Base-by-base conservation (phyloP, 2,113 vertebrate species). In the Tauraco erythrolophus region DNA sequence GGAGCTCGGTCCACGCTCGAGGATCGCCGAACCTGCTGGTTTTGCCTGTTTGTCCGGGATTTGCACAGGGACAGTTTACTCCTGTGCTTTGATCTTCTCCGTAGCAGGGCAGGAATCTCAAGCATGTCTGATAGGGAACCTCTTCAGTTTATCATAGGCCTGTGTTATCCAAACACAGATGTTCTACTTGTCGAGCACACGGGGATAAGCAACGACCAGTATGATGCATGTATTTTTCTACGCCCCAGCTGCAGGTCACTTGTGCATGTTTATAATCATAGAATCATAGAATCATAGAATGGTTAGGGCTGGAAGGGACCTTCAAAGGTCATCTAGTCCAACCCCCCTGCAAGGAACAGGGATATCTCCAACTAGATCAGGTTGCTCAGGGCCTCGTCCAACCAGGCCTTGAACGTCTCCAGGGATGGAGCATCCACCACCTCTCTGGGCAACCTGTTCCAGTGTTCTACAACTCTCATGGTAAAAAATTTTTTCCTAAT, bases 151-250 rank as follows among this genome's bases (percentile, higher is more conserved):
- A 43, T 88, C 66, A 62, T 56, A 43, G 83, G 75, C 70, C 77
- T 71, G 5, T 10, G 78, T 79, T 94, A 79, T 79, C 93, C 43
- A 96, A 97, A 96, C 93, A 95, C 88, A 96, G 91, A 94, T 79
- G 91, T 82, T 92, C 82, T 25, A 10, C 91, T 94, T 94, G 79
- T 94, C 93, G 88, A 90, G 53, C 66, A 85, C 56, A n/a, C 28
- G 28, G 64, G 48, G 66, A n/a, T 90, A 71, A 97, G 68, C 65
- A 75, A 76, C 35, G 60, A 79, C 69, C 71, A 61, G 46, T 19
- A 18, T 87, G 92, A 92, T 92, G 19, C 25, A 84, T 53, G 41
- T 54, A 41, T 57, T 94, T 91, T 86, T 77, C 80, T 93, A 78
- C 64, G 66, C 56, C 31, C 76, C 77, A 93, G 92, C 84, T 95